A percentile compares a stretch with the other conserved stretches of the same genome.
Conservation (phyloP, 2,113 vertebrate genomes). For the Pseudorasbora parva region DNA sequence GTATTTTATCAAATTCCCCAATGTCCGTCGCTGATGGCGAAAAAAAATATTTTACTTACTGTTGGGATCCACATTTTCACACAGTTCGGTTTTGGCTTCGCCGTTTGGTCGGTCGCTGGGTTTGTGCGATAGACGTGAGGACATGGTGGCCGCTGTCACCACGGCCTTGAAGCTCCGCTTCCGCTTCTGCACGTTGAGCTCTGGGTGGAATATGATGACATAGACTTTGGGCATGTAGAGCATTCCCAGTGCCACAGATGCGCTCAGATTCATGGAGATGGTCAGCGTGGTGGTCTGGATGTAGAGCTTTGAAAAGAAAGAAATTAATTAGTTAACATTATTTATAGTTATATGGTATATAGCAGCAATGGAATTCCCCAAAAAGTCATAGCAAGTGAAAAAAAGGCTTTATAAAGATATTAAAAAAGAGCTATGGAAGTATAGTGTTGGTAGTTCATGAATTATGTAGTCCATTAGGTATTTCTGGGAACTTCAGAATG, state of each 20-base stretch:
- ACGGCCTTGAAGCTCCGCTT: slow-evolving; percentile 97
- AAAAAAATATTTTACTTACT: slow-evolving; percentile 79
- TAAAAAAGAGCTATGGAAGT: not conserved
- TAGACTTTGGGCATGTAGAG: slow-evolving; percentile 99
- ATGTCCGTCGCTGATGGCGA: not conserved
- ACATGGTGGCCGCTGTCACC: slow-evolving; percentile 94
- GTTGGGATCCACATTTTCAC: slow-evolving; percentile 90
- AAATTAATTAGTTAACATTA: not conserved
- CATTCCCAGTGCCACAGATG: slow-evolving; percentile 95
- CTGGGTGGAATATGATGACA: slow-evolving; percentile 97
- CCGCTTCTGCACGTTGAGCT: slow-evolving; percentile 95
- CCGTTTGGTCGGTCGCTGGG: slow-evolving; percentile 93
- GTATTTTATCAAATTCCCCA: not conserved
- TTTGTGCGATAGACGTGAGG: slow-evolving; percentile 92
- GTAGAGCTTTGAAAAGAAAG: slow-evolving; percentile 82
- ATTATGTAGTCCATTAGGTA: not conserved
- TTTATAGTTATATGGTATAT: not conserved
- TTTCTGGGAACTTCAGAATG: not conserved
- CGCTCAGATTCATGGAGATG: slow-evolving; percentile 98
- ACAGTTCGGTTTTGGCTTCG: slow-evolving; percentile 96
- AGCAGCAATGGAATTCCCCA: not conserved
- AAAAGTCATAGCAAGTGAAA: not conserved
- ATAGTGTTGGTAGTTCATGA: not conserved
- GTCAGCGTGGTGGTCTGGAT: slow-evolving; percentile 97
- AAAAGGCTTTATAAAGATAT: not conserved